A percentile compares a stretch with the other conserved stretches of the same genome.
These are phyloP conservation scores for Caradrina clavipalpis DNA, from an alignment of 2,888 invertebrate species.

Conservation along the genomic window DNA sequence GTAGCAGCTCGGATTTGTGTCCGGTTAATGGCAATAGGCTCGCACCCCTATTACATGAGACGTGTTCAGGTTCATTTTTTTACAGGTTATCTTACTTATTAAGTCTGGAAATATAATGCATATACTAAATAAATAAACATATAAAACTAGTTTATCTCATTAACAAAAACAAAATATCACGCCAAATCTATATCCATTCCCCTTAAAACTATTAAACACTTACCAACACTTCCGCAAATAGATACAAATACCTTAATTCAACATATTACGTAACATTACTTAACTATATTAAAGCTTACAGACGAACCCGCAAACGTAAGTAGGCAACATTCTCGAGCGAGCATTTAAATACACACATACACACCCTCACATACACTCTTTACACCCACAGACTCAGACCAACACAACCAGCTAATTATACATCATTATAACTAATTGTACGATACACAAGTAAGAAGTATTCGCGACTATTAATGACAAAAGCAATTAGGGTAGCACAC, in stretches of 20 bases:
- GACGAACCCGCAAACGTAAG: conserved; percentile 54
- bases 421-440: conserved; percentile 90
- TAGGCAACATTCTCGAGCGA: conserved; percentile 56
- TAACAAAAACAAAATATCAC: background rate
- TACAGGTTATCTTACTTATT: too few relatives aligned
- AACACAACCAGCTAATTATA: conserved; percentile 84
- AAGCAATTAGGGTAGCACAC: conserved; percentile 89
- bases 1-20: too few relatives aligned
- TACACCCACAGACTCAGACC: conserved; percentile 67
- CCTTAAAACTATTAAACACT: conserved; percentile 3
- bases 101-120: too few relatives aligned
- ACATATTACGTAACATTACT: conserved; percentile 38
- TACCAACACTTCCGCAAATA: conserved; percentile 20
- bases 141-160: too few relatives aligned
- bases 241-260: conserved; percentile 31
- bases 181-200: background rate
- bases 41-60: too few relatives aligned
- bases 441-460: conserved; percentile 88
- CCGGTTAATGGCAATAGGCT: too few relatives aligned
- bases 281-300: conserved; percentile 51
- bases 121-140: too few relatives aligned
- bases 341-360: conserved; percentile 48
- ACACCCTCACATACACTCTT: conserved; percentile 23
- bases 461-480: conserved; percentile 91
- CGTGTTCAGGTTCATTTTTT: too few relatives aligned